Percentiles rank a stretch among this genome's conserved stretches.
Conservation (phyloP, 2,113 vertebrate genomes). For the Oreochromis spilurus region DNA sequence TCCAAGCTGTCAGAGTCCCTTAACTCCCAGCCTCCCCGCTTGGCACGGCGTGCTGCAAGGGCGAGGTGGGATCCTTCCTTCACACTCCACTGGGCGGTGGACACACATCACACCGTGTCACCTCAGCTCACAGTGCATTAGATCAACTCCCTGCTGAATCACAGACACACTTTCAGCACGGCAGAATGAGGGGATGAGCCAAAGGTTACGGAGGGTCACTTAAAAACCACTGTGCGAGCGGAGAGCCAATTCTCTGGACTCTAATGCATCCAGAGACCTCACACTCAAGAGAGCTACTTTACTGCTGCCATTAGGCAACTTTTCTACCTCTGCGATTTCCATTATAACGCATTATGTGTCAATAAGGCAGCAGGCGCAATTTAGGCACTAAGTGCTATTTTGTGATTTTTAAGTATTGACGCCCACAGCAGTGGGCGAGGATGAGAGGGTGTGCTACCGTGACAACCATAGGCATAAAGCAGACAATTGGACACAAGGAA, state of each 20-base stretch:
- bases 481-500: conserved; percentile 5
- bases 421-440: not conserved
- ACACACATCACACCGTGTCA: conserved; percentile 43
- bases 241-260: conserved; percentile 16
- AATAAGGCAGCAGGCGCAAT: conserved; percentile 5
- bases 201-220: conserved; percentile 33
- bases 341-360: conserved; percentile 34
- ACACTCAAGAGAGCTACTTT: conserved; percentile 1
- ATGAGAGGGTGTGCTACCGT: conserved; percentile 32
- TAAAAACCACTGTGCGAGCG: not conserved
- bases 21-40: conserved; percentile 1
- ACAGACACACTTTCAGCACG: not conserved
- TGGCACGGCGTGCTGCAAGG: not conserved
- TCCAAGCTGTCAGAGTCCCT: conserved; percentile 7
- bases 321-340: conserved; percentile 1
- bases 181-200: not conserved
- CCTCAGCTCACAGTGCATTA: conserved; percentile 41
- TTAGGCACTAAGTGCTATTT: conserved; percentile 31
- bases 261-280: conserved; percentile 24
- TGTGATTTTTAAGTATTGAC: conserved; percentile 20
- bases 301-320: conserved; percentile 17
- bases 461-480: conserved; percentile 40
- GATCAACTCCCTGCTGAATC: conserved; percentile 29
- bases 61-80: conserved; percentile 14
- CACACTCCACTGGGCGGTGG: conserved; percentile 26